phyloP scores from a whole-genome alignment of 2,113 vertebrate genomes.

The Phainopepla nitens region DNA sequence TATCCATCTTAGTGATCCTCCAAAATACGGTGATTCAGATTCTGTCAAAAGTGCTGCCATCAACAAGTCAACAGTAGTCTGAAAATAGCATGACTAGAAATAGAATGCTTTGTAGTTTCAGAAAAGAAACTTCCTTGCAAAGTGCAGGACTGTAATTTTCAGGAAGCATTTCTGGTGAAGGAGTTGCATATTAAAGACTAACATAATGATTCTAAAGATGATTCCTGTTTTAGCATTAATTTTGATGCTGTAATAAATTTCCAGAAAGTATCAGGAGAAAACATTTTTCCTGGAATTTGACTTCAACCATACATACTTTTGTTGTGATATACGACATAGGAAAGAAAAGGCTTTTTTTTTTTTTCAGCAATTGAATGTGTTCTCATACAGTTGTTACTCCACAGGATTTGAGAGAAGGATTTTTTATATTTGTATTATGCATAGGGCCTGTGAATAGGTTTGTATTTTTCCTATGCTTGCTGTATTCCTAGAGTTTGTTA shows the following conservation, averaged over 20 bases:
- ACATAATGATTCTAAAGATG: not conserved
- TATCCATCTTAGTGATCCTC: not conserved
- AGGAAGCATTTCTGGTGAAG: not conserved
- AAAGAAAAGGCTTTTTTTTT: not conserved
- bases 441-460: not conserved
- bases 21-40: not conserved
- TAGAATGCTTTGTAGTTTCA: not conserved
- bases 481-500: not conserved
- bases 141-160: not conserved
- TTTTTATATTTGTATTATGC: not conserved
- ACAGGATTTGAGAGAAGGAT: not conserved
- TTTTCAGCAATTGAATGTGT: not conserved
- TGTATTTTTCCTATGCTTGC: not conserved
- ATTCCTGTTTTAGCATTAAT: not conserved
- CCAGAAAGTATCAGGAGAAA: not conserved
- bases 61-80: constrained; percentile 10
- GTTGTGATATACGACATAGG: not conserved
- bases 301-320: not conserved
- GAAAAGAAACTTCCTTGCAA: not conserved
- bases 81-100: not conserved
- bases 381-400: not conserved
- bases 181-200: not conserved
- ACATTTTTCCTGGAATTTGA: not conserved
- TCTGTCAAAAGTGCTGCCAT: not conserved
- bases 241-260: not conserved